Evolutionary conservation across 2,797 vertebrate genomes (phyloP).

Genomic region (Zenarchopterus dispar): DNA sequence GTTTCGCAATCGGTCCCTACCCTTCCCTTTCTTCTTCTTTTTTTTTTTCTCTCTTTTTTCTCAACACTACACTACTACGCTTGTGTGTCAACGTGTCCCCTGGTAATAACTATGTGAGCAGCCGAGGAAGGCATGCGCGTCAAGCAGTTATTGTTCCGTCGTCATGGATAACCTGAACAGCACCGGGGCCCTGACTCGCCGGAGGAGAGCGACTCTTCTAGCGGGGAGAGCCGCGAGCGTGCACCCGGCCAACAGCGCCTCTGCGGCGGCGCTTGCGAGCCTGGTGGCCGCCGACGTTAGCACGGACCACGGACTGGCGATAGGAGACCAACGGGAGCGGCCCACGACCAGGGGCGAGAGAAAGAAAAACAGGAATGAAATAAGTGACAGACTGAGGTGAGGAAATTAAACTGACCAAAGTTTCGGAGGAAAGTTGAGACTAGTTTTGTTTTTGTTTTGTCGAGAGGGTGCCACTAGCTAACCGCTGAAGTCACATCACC

Average conservation of each 20-base stretch:
- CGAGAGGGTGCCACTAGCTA: no score
- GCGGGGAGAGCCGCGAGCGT: constrained; percentile 11
- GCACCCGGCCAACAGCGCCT: constrained; percentile 36
- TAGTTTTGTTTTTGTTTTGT: no score
- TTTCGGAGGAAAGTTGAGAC: neutral
- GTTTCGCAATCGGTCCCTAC: constrained; percentile 24
- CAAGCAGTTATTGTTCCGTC: neutral
- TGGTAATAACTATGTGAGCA: neutral
- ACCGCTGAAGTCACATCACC: no score
- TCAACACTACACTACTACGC: neutral
- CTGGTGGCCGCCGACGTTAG: neutral
- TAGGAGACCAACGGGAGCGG: constrained; percentile 38
- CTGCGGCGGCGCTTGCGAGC: constrained; percentile 15
- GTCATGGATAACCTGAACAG: constrained; percentile 53
- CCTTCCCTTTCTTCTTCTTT: constrained; percentile 35
- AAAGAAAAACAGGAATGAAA: constrained; percentile 44
- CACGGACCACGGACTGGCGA: neutral
- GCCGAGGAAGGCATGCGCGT: neutral
- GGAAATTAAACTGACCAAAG: constrained; percentile 2
- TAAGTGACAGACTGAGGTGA: constrained; percentile 72
- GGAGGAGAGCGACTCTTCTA: constrained; percentile 55
- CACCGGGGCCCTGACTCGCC: constrained; percentile 8
- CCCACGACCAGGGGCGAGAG: constrained; percentile 40
- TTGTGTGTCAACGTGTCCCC: neutral
- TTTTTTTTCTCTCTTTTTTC: neutral